Evolutionary conservation across 2,113 vertebrate genomes (phyloP), one percentile per base, ranked within the genome.

Genomic region (Sturnus vulgaris): DNA sequence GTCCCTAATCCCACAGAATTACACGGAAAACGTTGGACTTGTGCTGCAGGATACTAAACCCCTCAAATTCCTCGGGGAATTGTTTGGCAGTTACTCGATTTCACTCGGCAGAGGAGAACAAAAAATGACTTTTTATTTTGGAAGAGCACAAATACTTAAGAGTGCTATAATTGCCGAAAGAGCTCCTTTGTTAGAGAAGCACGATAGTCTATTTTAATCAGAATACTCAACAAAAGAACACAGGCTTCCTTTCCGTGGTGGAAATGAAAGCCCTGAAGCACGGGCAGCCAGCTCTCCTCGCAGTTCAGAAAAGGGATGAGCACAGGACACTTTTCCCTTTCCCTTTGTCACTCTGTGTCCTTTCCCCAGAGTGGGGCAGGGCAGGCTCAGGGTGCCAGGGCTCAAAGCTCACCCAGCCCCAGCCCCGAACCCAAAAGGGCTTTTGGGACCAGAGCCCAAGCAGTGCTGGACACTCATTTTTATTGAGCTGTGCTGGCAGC

Each of bases 41-140:
- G 40, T 60, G 46, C 47, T 94, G 66, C 33, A n/a, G 82, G 61
- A 82, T 52, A 42, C 71, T 40, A 56, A 93, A 86, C 8, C 25
- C 44, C 44, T 73, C 59, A 3, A 40, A 68, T 35, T 47, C 92
- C 80, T 64, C 30, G 5, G 76, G 9, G 82, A 90, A 88, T 70
- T 63, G 11, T 24, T 90, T 82, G 71, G 78, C 79, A 92, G 42
- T 83, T n/a, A 24, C 71, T 81, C 44, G 46, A 42, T 92, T 86
- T 92, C 68, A 49, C 37, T 83, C 61, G 52, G 44, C 61, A 42
- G 68, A 85, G 27, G 15, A 80, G 87, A 86, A 46, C 23, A 73
- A 80, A 93, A 90, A 69, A 27, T 28, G 6, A 40, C 18, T 47
- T 86, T 92, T 85, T 66, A 22, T 84, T 92, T 83, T 94, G 64